Conservation (phyloP, 37 sponge, comb jelly and placozoan genomes). For the Cladorhizidae sp. region DNA sequence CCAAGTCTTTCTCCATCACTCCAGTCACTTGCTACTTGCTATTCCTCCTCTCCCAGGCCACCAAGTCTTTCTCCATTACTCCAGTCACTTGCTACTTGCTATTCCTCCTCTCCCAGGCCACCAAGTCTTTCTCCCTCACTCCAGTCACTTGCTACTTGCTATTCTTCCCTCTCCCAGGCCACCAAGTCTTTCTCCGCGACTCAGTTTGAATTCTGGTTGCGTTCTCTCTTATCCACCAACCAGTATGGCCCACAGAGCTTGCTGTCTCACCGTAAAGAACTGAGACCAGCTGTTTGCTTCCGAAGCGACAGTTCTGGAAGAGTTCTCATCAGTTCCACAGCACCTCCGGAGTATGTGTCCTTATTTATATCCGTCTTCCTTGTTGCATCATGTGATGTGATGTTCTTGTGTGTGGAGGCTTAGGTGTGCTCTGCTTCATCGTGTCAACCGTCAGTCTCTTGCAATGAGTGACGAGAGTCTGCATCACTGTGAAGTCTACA, state of each 20-base stretch:
- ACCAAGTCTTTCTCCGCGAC: slow-evolving; percentile 27
- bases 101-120: too few relatives aligned
- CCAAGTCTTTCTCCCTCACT: too few relatives aligned
- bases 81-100: too few relatives aligned
- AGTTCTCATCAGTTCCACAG: slow-evolving; percentile 31
- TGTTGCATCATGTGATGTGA: background rate
- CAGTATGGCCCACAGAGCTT: slow-evolving; percentile 57
- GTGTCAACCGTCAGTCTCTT: slow-evolving; percentile 36
- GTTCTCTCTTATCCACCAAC: slow-evolving; percentile 19
- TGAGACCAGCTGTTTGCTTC: slow-evolving; percentile 57
- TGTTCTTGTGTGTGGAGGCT: slow-evolving; percentile 28
- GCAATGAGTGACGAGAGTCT: slow-evolving; percentile 39
- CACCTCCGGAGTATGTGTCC: background rate
- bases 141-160: background rate
- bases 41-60: too few relatives aligned
- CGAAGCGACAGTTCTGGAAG: slow-evolving; percentile 47
- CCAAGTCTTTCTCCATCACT: too few relatives aligned
- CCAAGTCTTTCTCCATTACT: too few relatives aligned
- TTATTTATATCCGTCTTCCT: background rate
- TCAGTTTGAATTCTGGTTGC: slow-evolving; percentile 57
- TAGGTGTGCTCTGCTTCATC: slow-evolving; percentile 26
- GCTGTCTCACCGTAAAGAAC: slow-evolving; percentile 1
- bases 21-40: too few relatives aligned
- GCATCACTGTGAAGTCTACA: slow-evolving; percentile 43
- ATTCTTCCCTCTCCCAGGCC: slow-evolving; percentile 33